Conservation (phyloP, 2,888 invertebrate species). For the Yponomeuta plumbellus region DNA sequence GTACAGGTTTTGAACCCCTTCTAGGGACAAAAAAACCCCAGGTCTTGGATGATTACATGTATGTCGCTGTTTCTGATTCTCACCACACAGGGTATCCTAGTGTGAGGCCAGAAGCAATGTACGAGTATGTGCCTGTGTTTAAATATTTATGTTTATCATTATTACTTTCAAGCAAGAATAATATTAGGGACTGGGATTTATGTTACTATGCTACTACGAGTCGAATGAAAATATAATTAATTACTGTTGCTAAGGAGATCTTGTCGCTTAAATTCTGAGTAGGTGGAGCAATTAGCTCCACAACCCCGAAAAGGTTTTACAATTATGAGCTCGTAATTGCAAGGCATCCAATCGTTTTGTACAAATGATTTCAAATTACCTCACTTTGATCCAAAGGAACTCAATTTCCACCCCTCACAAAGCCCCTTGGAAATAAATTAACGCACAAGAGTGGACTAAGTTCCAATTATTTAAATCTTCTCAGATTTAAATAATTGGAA, state of each 20-base stretch:
- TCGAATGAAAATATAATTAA: not conserved
- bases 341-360: not conserved
- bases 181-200: no score
- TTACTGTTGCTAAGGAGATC: not conserved
- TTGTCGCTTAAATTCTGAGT: not conserved
- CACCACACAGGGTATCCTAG: no score
- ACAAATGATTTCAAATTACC: not conserved
- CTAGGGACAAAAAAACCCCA: no score
- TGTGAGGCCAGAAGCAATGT: no score
- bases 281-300: constrained; percentile 4
- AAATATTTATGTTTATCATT: no score
- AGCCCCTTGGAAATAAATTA: not conserved
- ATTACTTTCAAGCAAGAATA: no score
- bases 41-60: no score
- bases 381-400: not conserved
- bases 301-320: not conserved
- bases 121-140: no score
- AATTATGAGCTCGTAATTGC: constrained; percentile 14
- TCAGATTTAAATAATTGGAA: no score
- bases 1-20: no score
- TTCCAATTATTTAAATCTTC: not conserved
- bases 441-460: not conserved
- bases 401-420: not conserved
- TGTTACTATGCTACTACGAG: no score
- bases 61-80: no score